Percentiles rank a stretch among this genome's conserved stretches.
These are phyloP conservation scores for Tenthredo scrophulariae DNA, from an alignment of 2,888 invertebrate species.

Conservation along the genomic window DNA sequence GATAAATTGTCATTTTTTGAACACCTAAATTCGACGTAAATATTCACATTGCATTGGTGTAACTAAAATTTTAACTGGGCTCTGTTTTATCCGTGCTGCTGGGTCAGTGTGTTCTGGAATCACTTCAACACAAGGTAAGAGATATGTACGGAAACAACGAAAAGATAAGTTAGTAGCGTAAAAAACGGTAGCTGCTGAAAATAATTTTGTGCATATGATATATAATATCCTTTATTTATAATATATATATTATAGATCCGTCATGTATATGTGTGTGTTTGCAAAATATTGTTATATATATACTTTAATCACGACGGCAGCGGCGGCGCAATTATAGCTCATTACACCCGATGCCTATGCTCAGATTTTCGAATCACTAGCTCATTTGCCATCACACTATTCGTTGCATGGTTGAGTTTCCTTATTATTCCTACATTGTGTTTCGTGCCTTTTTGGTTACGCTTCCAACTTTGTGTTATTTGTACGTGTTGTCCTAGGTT, in stretches of 20 bases:
- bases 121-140: slow-evolving; percentile 99
- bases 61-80: slow-evolving; percentile 78
- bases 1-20: slow-evolving; percentile 1
- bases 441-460: slow-evolving; percentile 85
- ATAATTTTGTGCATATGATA: slow-evolving; percentile 50
- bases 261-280: slow-evolving; percentile 58
- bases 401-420: slow-evolving; percentile 78
- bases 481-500: slow-evolving; percentile 60
- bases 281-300: slow-evolving; percentile 46
- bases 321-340: slow-evolving; percentile 32
- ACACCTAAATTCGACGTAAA: slow-evolving; percentile 58
- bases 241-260: slow-evolving; percentile 46
- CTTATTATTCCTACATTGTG: slow-evolving; percentile 79
- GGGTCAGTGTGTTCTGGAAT: slow-evolving; percentile 97
- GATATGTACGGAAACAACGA: slow-evolving; percentile 58
- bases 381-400: slow-evolving; percentile 64
- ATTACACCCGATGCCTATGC: slow-evolving; percentile 47
- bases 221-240: slow-evolving; percentile 62
- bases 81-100: slow-evolving; percentile 88
- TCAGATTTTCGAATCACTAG: slow-evolving; percentile 52
- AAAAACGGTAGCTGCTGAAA: slow-evolving; percentile 50
- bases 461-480: slow-evolving; percentile 74
- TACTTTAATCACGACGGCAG: slow-evolving; percentile 33
- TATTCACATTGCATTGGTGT: slow-evolving; percentile 59
- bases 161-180: slow-evolving; percentile 47